A percentile compares a stretch with the other conserved stretches of the same genome.
phyloP scores from a whole-genome alignment of 2,888 invertebrate genomes.

The Drymonia ruficornis region DNA sequence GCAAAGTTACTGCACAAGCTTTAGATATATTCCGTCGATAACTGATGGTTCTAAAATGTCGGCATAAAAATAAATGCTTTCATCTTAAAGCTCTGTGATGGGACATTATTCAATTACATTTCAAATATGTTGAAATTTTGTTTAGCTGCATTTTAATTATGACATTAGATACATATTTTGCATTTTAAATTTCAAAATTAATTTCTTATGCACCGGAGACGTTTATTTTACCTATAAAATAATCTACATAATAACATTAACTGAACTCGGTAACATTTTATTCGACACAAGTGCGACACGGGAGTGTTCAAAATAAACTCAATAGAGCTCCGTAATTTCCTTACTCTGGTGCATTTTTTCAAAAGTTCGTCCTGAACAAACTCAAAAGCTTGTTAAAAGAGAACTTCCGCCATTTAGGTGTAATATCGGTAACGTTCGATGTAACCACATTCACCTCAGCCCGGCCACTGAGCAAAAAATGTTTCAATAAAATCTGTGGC shows the following conservation, averaged over 20 bases:
- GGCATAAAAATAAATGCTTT: too few relatives aligned
- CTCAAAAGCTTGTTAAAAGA: constrained; percentile 35
- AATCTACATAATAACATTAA: too few relatives aligned
- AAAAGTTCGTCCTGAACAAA: constrained; percentile 21
- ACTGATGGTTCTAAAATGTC: too few relatives aligned
- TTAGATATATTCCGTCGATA: too few relatives aligned
- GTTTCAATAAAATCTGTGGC: neutral
- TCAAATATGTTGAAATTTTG: constrained; percentile 10
- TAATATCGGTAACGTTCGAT: constrained; percentile 45
- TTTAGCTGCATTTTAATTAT: neutral
- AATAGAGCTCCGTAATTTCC: constrained; percentile 30
- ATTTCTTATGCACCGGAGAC: too few relatives aligned
- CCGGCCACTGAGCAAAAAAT: neutral
- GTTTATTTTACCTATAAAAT: too few relatives aligned
- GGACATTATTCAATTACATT: neutral
- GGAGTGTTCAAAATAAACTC: constrained; percentile 37
- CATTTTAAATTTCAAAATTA: too few relatives aligned
- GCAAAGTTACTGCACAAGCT: too few relatives aligned
- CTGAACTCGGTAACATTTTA: constrained; percentile 19
- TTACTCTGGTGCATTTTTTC: constrained; percentile 39
- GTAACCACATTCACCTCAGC: constrained; percentile 29
- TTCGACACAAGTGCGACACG: constrained; percentile 23
- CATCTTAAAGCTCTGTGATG: too few relatives aligned
- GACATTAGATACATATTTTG: constrained; percentile 14
- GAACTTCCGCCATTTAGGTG: constrained; percentile 41